Evolutionary conservation across 1,140 invertebrate species (phyloP).

Genomic region (Phymastichus coffea): DNA sequence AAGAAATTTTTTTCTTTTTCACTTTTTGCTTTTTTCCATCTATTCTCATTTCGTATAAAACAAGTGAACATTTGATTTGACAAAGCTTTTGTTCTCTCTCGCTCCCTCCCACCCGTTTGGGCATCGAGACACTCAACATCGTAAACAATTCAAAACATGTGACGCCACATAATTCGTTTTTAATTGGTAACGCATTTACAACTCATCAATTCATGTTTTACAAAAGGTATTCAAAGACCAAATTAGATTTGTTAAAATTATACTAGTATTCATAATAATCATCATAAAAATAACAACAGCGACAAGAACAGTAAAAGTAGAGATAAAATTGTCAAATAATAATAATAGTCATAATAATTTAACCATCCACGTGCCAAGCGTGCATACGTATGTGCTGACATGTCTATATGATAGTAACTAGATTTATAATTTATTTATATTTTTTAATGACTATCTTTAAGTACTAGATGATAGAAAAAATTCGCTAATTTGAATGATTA

Average conservation of each 20-base stretch:
- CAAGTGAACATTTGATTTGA: no score
- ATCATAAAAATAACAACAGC: constrained; percentile 16
- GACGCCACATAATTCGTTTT: neutral
- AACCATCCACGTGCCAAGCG: constrained; percentile 14
- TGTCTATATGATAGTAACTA: constrained; percentile 20
- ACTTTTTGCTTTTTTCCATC: neutral
- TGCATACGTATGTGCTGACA: constrained; percentile 11
- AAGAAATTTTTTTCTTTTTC: neutral
- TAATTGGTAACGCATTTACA: neutral
- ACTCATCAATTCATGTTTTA: no score
- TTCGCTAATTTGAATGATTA: constrained; percentile 28
- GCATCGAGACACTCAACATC: neutral
- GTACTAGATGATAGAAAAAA: constrained; percentile 35
- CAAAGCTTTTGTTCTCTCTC: no score
- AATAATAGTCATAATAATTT: constrained; percentile 11
- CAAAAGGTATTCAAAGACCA: no score
- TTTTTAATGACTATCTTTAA: constrained; percentile 31
- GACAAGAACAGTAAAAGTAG: constrained; percentile 3
- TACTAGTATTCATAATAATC: neutral
- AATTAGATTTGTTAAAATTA: no score
- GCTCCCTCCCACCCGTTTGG: neutral
- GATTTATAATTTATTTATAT: constrained; percentile 25
- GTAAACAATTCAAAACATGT: constrained; percentile 3
- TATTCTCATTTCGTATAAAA: no score
- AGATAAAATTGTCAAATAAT: constrained; percentile 2